phyloP scores from a whole-genome alignment of 2,888 invertebrate species.

The Hirudinaria manillensis region DNA sequence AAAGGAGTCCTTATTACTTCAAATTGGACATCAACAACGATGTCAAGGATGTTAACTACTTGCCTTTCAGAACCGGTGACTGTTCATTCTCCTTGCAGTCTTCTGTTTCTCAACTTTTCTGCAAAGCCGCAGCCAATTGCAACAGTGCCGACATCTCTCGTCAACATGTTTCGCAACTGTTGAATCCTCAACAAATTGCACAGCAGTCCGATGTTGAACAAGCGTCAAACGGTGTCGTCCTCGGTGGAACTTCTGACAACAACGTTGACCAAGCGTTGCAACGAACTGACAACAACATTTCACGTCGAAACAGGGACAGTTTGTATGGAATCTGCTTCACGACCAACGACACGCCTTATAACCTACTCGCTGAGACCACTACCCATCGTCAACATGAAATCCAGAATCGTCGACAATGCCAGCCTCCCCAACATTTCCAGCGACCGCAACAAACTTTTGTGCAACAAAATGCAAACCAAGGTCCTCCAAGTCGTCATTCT shows the following conservation, averaged over 20 bases:
- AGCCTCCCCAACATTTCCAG: neutral
- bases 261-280: neutral
- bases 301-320: neutral
- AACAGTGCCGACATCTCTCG: neutral
- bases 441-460: neutral
- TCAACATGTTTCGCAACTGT: neutral
- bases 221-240: neutral
- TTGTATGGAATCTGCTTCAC: neutral
- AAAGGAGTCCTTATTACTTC: neutral
- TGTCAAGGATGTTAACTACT: neutral
- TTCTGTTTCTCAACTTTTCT: neutral
- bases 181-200: neutral
- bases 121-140: neutral
- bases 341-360: neutral
- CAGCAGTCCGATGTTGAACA: neutral
- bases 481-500: neutral
- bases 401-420: neutral
- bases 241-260: neutral
- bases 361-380: neutral
- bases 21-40: slow-evolving; percentile 8
- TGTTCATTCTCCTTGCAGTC: neutral
- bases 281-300: neutral
- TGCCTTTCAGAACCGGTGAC: neutral
- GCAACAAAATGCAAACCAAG: neutral
- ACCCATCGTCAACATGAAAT: neutral